Evolutionary conservation across 2,888 invertebrate species (phyloP), one percentile per base, ranked within the genome.

Genomic region (Oegoconia quadripuncta): DNA sequence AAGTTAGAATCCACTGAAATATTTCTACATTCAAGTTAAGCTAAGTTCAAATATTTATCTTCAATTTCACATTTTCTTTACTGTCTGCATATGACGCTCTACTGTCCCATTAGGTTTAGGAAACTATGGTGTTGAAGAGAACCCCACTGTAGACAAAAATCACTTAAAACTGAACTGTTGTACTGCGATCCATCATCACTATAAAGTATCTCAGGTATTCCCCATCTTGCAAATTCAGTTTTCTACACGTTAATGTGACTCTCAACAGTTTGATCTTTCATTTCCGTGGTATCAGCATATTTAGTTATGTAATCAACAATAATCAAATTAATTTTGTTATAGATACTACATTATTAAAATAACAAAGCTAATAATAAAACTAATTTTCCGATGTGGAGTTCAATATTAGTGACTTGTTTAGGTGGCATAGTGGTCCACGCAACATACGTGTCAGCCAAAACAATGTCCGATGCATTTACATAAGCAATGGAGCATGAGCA

Each of bases 1-100:
- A 37, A 23, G 7, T 33, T 26, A 15, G 12, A 5, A 37, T 34
- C 34, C n/a, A 41, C 30, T 16, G 41, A 37, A 16, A 26, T 41
- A 22, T 41, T 41, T 20, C 33, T 37, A 7, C 29, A 41, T 30
- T 41, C 41, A 3, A 41, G 14, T 14, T 37, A 29, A 12, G 41
- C 41, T 9, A 41, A 29, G 15, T 37, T 22, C 17, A 37, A 20
- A 31, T 41, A 37, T 29, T 39, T 39, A 1, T 15, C 16, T 12
- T 39, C 39, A 3, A 5, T 34, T 39, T n/a, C 28, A 22, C 28
- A 39, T 39, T 12, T 23, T 39, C 16, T 39, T 39, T n/a, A 39
- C 16, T 11, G 35, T 30, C 14, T 39, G 35, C 8, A 39, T 31
- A 12, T 34, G 23, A 1, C 39, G 20, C 26, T 39, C 39, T 3